Evolutionary conservation across 2,113 vertebrate genomes (phyloP).

Genomic region (Anguilla japonica): DNA sequence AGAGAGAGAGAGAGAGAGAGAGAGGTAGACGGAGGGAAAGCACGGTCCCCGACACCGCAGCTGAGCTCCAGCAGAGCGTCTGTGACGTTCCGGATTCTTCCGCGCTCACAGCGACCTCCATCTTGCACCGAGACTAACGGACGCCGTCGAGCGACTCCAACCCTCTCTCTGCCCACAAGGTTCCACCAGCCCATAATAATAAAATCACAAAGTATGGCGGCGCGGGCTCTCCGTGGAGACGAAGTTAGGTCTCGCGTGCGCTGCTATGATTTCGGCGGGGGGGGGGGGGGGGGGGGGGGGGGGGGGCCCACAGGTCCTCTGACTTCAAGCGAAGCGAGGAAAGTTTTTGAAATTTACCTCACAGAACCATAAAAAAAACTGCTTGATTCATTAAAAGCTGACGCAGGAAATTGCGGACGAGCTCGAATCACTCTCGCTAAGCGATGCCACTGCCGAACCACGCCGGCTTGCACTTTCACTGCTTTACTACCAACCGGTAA

Average conservation of each 20-base stretch:
- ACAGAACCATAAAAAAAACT: background rate
- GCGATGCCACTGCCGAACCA: background rate
- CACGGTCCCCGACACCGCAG: background rate
- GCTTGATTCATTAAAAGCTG: background rate
- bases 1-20: slow-evolving; percentile 22
- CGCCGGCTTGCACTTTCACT: background rate
- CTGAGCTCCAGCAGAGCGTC: background rate
- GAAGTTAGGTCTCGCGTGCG: background rate
- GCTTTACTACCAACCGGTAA: background rate
- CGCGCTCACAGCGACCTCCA: slow-evolving; percentile 70
- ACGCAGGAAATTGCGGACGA: background rate
- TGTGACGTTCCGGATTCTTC: slow-evolving; percentile 63
- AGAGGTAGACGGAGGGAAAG: slow-evolving; percentile 16
- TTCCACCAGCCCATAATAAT: slow-evolving; percentile 57
- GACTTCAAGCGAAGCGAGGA: background rate
- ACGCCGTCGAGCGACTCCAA: slow-evolving; percentile 46
- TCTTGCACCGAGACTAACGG: slow-evolving; percentile 58
- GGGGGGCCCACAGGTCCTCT: background rate
- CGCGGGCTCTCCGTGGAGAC: slow-evolving; percentile 45
- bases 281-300: background rate
- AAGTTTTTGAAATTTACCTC: background rate
- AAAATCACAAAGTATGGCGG: slow-evolving; percentile 54
- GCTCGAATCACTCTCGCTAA: background rate
- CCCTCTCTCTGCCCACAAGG: slow-evolving; percentile 38
- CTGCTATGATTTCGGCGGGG: background rate